Conservation (phyloP, 92 coral and sea anemone genomes). For the Phenganax subtilis region DNA sequence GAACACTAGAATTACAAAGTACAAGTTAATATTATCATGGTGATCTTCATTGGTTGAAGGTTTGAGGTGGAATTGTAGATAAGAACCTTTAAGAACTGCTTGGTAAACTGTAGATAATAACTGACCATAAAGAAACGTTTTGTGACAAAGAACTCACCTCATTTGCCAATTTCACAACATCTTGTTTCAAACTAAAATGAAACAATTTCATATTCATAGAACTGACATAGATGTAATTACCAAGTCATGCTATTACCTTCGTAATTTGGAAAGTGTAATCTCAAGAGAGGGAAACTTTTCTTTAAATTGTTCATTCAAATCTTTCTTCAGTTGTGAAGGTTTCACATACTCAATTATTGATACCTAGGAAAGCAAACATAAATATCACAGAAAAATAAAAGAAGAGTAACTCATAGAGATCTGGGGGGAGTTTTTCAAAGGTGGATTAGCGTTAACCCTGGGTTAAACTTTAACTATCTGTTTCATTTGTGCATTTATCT, state of each 20-base stretch:
- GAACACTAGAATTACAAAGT: constrained; percentile 56
- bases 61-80: background rate
- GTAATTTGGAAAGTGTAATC: constrained; percentile 86
- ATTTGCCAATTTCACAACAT: constrained; percentile 37
- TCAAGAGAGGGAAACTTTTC: constrained; percentile 92
- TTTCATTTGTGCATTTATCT: no score
- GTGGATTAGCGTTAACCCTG: no score
- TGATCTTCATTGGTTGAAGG: background rate
- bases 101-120: no score
- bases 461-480: no score
- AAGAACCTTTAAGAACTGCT: background rate
- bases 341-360: constrained; percentile 90
- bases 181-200: constrained; percentile 69
- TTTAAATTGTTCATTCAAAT: constrained; percentile 90
- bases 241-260: constrained; percentile 59
- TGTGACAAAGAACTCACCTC: background rate
- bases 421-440: no score
- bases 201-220: background rate
- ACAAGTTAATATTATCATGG: background rate
- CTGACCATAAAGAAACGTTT: no score
- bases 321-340: constrained; percentile 96
- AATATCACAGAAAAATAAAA: background rate
- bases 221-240: background rate
- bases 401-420: background rate
- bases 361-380: constrained; percentile 51